Evolutionary conservation across 2,888 invertebrate species (phyloP), one percentile per base, ranked within the genome.

Genomic region (Leptura quadrifasciata): DNA sequence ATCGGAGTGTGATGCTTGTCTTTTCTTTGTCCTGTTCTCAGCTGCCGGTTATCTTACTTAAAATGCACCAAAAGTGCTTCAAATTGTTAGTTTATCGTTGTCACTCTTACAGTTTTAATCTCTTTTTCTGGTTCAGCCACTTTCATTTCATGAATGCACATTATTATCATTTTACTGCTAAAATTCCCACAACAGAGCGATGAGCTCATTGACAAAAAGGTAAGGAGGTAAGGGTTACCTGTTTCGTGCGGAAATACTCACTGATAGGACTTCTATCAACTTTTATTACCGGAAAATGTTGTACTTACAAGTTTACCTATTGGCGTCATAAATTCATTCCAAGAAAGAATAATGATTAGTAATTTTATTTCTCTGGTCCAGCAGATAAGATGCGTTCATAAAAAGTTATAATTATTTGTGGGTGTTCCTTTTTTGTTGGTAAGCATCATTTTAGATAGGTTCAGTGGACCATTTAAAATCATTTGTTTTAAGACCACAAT

Each of bases 1-100:
- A 81, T 82, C 78, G 31, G 77, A 77, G 79, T 81, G 78, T 79
- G 79, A 82, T 82, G 77, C 79, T 79, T 78, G 79, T 80, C 80
- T 80, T 80, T 58, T 77, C 80, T 82, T 82, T 82, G 82, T 80
- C 77, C 74, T 78, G 76, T 78, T 76, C 73, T 79, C 79, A 79
- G 79, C 79, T 79, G 79, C 79, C 79, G 79, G 79, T 79, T 79
- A 79, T 79, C 79, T 79, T 76, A 77, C 77, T 79, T 77, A 79
- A 79, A 78, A 79, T 79, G 77, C 79, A 79, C 76, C 76, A 76
- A 80, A 80, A 80, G 72, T 74, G 76, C 76, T 74, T 77, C 77
- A 75, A 76, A 76, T 75, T 76, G 77, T 75, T 75, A 72, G 65
- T 76, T 76, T 72, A 75, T 76, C 76, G 75, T 75, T 77, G 77